Evolutionary conservation across 2,113 vertebrate genomes (phyloP), one percentile per base, ranked within the genome.

Genomic region (Apistogramma diplotaenia): DNA sequence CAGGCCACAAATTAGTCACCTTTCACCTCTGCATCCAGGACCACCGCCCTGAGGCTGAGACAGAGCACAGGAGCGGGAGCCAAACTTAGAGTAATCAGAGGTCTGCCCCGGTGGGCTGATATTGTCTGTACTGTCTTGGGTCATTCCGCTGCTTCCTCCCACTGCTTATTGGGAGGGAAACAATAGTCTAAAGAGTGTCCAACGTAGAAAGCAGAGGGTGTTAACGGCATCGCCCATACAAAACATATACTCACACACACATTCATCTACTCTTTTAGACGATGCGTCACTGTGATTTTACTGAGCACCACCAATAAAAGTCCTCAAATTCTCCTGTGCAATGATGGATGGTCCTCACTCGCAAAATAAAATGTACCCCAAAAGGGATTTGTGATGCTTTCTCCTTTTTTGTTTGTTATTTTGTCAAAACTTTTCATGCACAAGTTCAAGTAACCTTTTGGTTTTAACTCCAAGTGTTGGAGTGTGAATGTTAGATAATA

Each of bases 101-200:
- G 31, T 74, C 62, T 13, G 72, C 54, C 80, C 88, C 43, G 49
- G 72, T 81, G 70, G 74, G 73, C 76, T 76, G 74, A 85, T 72
- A 88, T 84, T 90, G 87, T 90, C 89, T 82, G 73, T 27, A 37
- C 78, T 83, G 81, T 89, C 78, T 84, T 81, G 74, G 86, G 86
- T 89, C 85, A 82, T 85, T 89, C 80, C 80, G 70, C 71, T 35
- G 19, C 86, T 92, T 92, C 86, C 91, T 89, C 83, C 76, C 86
- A 72, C 77, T 86, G 56, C 79, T 74, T 62, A 76, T 56, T 84
- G 76, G 73, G 82, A 82, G 78, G 78, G 61, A 87, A 90, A 88
- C 88, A 89, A 89, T 82, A 60, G 84, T 77, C 83, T 86, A 49
- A 16, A 71, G 78, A 61, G 62, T 25, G 84, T 89, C 70, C 16